Evolutionary conservation across 2,113 vertebrate species (phyloP).

Genomic region (Poicephalus gulielmi): DNA sequence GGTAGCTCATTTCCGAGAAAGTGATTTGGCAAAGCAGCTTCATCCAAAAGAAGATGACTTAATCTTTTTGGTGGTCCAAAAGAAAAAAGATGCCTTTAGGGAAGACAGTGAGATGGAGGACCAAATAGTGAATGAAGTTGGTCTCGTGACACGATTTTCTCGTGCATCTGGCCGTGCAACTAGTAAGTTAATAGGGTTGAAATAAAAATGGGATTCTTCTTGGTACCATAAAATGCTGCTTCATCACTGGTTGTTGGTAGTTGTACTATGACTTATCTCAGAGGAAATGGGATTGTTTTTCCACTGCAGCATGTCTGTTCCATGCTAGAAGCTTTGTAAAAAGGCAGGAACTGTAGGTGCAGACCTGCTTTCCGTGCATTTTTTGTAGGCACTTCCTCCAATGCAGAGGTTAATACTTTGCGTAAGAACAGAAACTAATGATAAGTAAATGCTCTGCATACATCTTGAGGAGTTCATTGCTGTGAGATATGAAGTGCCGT

Average conservation of each 20-base stretch:
- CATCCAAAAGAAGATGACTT: constrained; percentile 86
- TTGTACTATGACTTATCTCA: background rate
- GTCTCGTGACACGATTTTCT: constrained; percentile 72
- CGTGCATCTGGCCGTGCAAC: background rate
- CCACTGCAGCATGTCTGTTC: background rate
- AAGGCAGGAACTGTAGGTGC: background rate
- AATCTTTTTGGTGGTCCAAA: constrained; percentile 76
- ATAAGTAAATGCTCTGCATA: background rate
- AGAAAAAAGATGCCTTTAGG: constrained; percentile 28
- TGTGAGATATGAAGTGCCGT: accelerated
- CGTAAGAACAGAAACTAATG: background rate
- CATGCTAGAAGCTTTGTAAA: background rate
- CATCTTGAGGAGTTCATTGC: background rate
- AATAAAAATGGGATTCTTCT: background rate
- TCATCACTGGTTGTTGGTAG: background rate
- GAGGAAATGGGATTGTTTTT: background rate
- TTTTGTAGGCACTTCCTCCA: background rate
- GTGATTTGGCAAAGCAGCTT: constrained; percentile 71
- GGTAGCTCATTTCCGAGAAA: constrained; percentile 65
- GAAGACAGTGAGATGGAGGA: background rate
- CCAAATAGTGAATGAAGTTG: constrained; percentile 46
- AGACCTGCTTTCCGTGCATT: background rate
- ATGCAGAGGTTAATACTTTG: background rate
- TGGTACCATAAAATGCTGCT: background rate
- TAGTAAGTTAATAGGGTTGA: constrained; percentile 51